Evolutionary conservation across 2,113 vertebrate genomes (phyloP), one percentile per base, ranked within the genome.

Genomic region (Hiodon tergisus): DNA sequence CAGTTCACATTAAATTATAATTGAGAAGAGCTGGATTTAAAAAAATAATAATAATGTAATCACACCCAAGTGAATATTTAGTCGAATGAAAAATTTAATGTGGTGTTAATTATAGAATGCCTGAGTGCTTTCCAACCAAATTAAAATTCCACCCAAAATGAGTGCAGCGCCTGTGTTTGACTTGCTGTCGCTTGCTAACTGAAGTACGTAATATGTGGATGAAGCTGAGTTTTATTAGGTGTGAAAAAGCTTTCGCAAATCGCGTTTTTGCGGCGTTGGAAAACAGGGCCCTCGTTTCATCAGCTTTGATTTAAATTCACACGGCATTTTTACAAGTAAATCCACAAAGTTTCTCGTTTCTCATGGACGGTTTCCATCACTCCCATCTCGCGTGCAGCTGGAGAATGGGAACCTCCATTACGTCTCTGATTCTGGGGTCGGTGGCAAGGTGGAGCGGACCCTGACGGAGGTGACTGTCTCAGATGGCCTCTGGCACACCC

Each of bases 331-430:
- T 31, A 31, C 31, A 31, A 31, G 31, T 31, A 2, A 31, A 31
- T 31, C 31, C 31, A 31, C 31, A 31, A 31, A 31, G 31, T 31
- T 31, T 31, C 31, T 31, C 31, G 31, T 31, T 31, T 31, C 31
- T 31, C 31, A 31, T 31, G 31, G 31, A 51, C n/a, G 16, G 55
- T 16, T 69, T 47, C 48, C 47, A 6, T 54, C 51, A 17, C 2
- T 6, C 61, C 51, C 31, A 47, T 53, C 16, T 73, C 63, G 17
- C 5, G 57, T 75, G 68, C 66, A 98, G 96, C 85, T 99, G 74
- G 96, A 93, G 88, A 94, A 92, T 6, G 96, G 97, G 11, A 95
- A 94, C 87, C 76, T 98, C 47, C 94, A 96, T 78, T 99, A 97
- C 62, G 72, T 93, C 2, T 99, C 96, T 0, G 96, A 98, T 0